Evolutionary conservation across 2,888 invertebrate species (phyloP).

Genomic region (Drosophila sordidapex): DNA sequence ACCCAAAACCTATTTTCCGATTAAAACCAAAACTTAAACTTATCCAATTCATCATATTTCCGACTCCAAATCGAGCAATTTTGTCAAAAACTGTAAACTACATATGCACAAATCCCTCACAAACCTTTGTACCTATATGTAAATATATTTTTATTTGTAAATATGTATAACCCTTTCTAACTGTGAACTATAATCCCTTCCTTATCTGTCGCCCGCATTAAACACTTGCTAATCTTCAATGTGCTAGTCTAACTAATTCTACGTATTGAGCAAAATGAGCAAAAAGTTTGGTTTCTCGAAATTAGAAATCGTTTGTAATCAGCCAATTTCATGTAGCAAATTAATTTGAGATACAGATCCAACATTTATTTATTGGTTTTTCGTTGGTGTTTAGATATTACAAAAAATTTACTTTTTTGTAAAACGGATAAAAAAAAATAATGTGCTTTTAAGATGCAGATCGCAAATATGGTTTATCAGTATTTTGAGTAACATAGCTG

Average conservation of each 20-base stretch:
- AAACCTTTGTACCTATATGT: conserved; percentile 35
- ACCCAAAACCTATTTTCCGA: conserved; percentile 1
- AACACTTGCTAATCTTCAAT: conserved; percentile 3
- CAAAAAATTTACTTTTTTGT: neutral
- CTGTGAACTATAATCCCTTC: neutral
- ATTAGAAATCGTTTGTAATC: neutral
- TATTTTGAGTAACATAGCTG: neutral
- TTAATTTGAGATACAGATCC: neutral
- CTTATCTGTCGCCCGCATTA: neutral
- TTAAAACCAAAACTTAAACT: conserved; percentile 9
- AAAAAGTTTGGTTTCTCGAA: neutral
- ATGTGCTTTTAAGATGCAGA: neutral
- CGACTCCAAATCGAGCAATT: conserved; percentile 27
- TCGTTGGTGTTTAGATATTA: too few relatives aligned
- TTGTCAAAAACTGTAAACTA: conserved; percentile 39
- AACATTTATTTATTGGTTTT: neutral
- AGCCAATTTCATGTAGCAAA: neutral
- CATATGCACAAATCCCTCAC: conserved; percentile 59
- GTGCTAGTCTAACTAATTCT: conserved; percentile 1
- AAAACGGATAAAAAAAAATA: neutral
- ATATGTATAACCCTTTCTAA: conserved; percentile 40
- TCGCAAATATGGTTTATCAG: neutral
- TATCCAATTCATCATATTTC: conserved; percentile 27
- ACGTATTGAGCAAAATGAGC: neutral
- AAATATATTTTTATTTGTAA: conserved; percentile 49